phyloP scores from a whole-genome alignment of 2,888 invertebrate species.

The Chironomus riparius region DNA sequence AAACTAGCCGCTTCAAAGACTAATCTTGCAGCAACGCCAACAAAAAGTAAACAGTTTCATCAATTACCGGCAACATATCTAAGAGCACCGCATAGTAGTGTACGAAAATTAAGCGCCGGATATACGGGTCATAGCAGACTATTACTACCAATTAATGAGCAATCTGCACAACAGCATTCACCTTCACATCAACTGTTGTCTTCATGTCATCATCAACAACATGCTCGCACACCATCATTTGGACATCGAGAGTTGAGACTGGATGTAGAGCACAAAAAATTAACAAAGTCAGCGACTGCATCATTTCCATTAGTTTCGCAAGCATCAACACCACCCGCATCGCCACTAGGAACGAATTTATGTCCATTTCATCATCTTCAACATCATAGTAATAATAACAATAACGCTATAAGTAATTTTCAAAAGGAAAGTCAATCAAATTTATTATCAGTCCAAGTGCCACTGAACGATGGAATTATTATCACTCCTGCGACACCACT shows the following conservation, averaged over 20 bases:
- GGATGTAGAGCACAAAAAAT: conserved; percentile 32
- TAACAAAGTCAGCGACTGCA: conserved; percentile 42
- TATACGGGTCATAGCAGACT: conserved; percentile 40
- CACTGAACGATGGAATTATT: conserved; percentile 39
- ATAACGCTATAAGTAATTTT: too few relatives aligned
- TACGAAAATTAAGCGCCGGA: conserved; percentile 41
- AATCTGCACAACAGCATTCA: conserved; percentile 23
- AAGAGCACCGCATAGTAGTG: conserved; percentile 37
- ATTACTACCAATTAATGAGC: conserved; percentile 41
- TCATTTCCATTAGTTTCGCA: conserved; percentile 41
- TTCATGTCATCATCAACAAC: conserved; percentile 15
- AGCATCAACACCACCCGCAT: conserved; percentile 35
- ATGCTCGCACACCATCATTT: conserved; percentile 18
- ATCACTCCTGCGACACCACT: conserved; percentile 43
- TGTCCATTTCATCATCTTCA: conserved; percentile 11
- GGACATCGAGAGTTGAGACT: conserved; percentile 15
- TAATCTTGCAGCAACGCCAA: conserved; percentile 35
- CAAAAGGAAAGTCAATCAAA: conserved; percentile 14
- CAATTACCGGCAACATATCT: conserved; percentile 46
- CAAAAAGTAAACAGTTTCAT: conserved; percentile 47
- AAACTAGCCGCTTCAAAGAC: conserved; percentile 42
- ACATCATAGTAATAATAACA: neutral
- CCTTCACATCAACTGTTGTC: conserved; percentile 17
- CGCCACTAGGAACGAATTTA: conserved; percentile 31
- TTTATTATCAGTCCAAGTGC: conserved; percentile 5